Conservation (phyloP, 2,888 invertebrate genomes). For the Proisotoma minuta region DNA sequence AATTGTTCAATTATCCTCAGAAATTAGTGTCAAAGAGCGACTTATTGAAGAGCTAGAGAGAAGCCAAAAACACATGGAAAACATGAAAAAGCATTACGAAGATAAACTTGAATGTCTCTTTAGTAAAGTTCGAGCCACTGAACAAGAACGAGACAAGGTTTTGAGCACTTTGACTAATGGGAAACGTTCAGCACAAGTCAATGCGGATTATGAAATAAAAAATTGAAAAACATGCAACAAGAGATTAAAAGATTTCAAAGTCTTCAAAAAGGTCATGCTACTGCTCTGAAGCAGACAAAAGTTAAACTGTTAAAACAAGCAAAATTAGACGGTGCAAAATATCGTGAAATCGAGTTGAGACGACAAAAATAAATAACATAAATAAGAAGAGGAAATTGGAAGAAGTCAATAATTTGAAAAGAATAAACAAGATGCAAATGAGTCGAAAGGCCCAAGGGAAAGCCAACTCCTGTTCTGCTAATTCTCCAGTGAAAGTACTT, state of each 20-base stretch:
- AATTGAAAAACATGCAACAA: constrained; percentile 10
- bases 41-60: constrained; percentile 89
- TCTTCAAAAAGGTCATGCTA: constrained; percentile 82
- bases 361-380: constrained; percentile 83
- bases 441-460: constrained; percentile 6
- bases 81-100: constrained; percentile 86
- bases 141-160: constrained; percentile 85
- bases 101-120: constrained; percentile 79
- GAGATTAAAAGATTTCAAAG: constrained; percentile 66
- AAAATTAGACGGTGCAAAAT: constrained; percentile 81
- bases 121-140: constrained; percentile 77
- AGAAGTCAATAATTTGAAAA: constrained; percentile 76
- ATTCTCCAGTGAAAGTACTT: constrained; percentile 6
- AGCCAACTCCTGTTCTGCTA: background rate
- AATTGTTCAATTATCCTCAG: constrained; percentile 49
- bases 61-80: constrained; percentile 77
- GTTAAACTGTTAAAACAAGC: constrained; percentile 85
- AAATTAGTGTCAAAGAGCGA: constrained; percentile 55
- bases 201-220: constrained; percentile 19
- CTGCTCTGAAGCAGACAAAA: constrained; percentile 77
- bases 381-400: constrained; percentile 79
- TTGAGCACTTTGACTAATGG: constrained; percentile 55
- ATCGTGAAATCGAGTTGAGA: constrained; percentile 73
- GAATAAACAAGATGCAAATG: constrained; percentile 47
- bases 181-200: constrained; percentile 1